Conservation (phyloP, 2,797 vertebrate genomes). For the Myotis findleyi region DNA sequence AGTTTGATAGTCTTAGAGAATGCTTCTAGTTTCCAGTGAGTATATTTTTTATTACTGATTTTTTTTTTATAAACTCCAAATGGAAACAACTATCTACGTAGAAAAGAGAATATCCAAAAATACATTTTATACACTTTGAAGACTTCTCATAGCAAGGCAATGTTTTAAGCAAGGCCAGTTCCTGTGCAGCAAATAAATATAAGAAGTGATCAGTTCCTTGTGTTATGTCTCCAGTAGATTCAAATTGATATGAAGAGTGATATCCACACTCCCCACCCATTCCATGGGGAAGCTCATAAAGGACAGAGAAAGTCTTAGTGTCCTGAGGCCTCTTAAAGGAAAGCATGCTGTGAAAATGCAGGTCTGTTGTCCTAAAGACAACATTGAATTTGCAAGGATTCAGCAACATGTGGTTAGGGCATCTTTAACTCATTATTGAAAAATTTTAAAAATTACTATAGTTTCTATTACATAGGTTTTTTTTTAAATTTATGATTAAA, state of each 20-base stretch:
- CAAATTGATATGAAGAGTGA: background rate
- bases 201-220: background rate
- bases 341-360: constrained; percentile 41
- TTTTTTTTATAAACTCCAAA: constrained; percentile 11
- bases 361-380: constrained; percentile 31
- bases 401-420: constrained; percentile 1
- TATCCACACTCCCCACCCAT: constrained; percentile 39
- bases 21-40: background rate
- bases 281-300: background rate
- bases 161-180: background rate
- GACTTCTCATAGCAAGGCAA: background rate
- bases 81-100: background rate
- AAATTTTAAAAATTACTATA: constrained; percentile 10
- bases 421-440: constrained; percentile 71
- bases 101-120: background rate
- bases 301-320: constrained; percentile 39
- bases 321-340: constrained; percentile 42
- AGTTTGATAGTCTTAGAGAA: background rate
- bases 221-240: constrained; percentile 5
- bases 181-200: background rate
- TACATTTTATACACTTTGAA: background rate
- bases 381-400: constrained; percentile 28
- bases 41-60: background rate
- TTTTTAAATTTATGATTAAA: background rate
- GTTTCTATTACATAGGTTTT: background rate